Percentiles rank a stretch among this genome's conserved stretches.
Conservation (phyloP, 2,888 invertebrate species). For the Philhelius pedissequus region DNA sequence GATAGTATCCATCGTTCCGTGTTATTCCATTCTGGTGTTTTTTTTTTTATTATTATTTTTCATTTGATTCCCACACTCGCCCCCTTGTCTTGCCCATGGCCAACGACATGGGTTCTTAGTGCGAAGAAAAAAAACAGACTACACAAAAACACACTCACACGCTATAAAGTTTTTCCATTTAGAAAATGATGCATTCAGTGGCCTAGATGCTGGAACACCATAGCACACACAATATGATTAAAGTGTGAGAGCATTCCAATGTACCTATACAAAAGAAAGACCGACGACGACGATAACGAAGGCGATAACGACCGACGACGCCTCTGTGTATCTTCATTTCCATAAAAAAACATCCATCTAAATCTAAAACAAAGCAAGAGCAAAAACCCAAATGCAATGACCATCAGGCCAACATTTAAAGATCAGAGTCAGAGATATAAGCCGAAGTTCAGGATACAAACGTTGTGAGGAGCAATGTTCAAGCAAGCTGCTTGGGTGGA, state of each 20-base stretch:
- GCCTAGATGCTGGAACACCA: conserved; percentile 49
- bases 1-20: not conserved
- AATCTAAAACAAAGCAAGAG: not conserved
- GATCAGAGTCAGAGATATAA: not conserved
- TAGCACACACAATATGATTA: conserved; percentile 12
- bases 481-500: no score
- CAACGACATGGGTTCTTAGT: conserved; percentile 50
- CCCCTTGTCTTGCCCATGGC: conserved; percentile 37
- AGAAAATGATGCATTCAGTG: conserved; percentile 59
- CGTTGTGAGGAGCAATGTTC: not conserved
- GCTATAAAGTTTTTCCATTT: conserved; percentile 34
- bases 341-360: not conserved
- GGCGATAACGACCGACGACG: not conserved
- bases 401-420: conserved; percentile 1
- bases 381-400: conserved; percentile 1
- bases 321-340: not conserved
- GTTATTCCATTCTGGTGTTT: not conserved
- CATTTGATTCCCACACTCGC: not conserved
- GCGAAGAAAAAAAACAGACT: no score
- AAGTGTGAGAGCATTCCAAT: conserved; percentile 53
- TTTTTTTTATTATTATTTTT: not conserved
- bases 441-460: not conserved
- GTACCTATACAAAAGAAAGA: conserved; percentile 21
- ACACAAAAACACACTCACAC: not conserved
- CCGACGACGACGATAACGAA: not conserved